Evolutionary conservation across 2,797 vertebrate species (phyloP), one percentile per base, ranked within the genome.

Genomic region (Pogonophryne albipinna): DNA sequence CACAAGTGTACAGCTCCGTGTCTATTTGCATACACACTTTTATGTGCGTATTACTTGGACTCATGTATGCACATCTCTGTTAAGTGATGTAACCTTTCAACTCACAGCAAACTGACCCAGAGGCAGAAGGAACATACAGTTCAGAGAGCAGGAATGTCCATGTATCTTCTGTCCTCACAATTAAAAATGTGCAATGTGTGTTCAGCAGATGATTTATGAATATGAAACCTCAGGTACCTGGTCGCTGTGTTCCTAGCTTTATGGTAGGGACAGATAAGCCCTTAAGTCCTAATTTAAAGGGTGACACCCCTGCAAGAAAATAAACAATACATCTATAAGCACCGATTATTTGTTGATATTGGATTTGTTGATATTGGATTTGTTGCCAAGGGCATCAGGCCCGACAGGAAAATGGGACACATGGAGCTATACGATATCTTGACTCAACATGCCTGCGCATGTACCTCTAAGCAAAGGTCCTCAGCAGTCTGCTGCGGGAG

Each of bases 361-460:
- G 51, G 81, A 52, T n/a, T n/a, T n/a, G n/a, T n/a, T n/a, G n/a
- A n/a, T n/a, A n/a, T n/a, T n/a, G n/a, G n/a, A n/a, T 51, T 45
- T 71, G 66, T 71, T 65, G 68, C 52, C 31, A 78, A 60, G 78
- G 53, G 38, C 78, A 72, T 55, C 15, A n/a, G 55, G 56, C 44
- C 34, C 31, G 17, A 65, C 74, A 71, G 44, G 56, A 55, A 73
- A 79, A 64, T 6, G 16, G 78, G 69, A 62, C 51, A 45, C 61
- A 46, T 27, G 31, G 57, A 58, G 69, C 56, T 31, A 13, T 71
- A 82, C 8, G 66, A 75, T 63, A 83, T 74, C 79, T 62, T 70
- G 59, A 31, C 68, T 45, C 38, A 42, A 87, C 87, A 83, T 85
- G 89, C 52, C 79, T 47, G 19, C 76, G 79, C 85, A 80, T 82